These are phyloP conservation scores for Allobates femoralis DNA, from an alignment of 2,797 vertebrate species.

Conservation along the genomic window DNA sequence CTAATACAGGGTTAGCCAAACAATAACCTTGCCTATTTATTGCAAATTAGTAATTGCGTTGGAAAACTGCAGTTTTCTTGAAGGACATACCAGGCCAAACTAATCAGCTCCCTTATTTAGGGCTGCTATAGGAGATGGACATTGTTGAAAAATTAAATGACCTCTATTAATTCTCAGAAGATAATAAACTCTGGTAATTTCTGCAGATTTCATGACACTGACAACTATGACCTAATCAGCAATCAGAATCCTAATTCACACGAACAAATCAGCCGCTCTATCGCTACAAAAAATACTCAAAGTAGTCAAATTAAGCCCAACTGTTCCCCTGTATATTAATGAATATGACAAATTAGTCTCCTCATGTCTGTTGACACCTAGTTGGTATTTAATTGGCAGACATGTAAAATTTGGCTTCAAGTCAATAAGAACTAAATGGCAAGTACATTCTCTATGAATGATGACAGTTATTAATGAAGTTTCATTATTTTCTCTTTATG, in stretches of 20 bases:
- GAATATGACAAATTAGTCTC: slow-evolving; percentile 31
- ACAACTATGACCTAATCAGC: slow-evolving; percentile 35
- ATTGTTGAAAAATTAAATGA: slow-evolving; percentile 20
- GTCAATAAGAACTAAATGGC: slow-evolving; percentile 24
- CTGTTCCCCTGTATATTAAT: slow-evolving; percentile 18
- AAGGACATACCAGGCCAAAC: not conserved
- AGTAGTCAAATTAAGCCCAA: slow-evolving; percentile 32
- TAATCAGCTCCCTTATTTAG: slow-evolving; percentile 4
- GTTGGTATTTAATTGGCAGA: slow-evolving; percentile 29
- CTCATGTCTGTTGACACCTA: slow-evolving; percentile 27
- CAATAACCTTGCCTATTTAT: not conserved
- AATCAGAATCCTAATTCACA: slow-evolving; percentile 30
- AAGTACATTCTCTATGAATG: slow-evolving; percentile 11
- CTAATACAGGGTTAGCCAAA: slow-evolving; percentile 5
- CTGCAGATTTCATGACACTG: slow-evolving; percentile 16
- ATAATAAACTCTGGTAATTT: slow-evolving; percentile 25
- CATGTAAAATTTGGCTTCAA: slow-evolving; percentile 28
- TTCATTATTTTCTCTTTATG: not conserved
- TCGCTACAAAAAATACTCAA: slow-evolving; percentile 13
- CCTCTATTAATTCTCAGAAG: slow-evolving; percentile 24
- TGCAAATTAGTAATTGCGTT: slow-evolving; percentile 2
- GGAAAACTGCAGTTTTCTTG: not conserved
- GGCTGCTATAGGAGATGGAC: not conserved
- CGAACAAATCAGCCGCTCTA: slow-evolving; percentile 17
- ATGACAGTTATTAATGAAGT: not conserved